These are phyloP conservation scores for Poeciliopsis infans DNA, from an alignment of 2,797 vertebrate species.

Conservation along the genomic window DNA sequence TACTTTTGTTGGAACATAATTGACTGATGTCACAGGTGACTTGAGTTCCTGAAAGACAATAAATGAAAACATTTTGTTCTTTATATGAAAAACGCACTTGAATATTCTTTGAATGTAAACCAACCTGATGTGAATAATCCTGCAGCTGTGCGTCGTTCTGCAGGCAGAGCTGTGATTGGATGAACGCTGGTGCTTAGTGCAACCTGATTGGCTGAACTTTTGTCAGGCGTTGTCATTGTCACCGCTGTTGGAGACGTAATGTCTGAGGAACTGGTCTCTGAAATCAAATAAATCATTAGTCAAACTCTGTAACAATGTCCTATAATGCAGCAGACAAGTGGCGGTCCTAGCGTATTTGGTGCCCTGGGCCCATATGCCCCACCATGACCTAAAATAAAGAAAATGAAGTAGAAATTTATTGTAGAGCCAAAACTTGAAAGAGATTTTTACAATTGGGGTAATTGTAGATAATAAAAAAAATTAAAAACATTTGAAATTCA, in stretches of 20 bases:
- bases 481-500: too few relatives aligned
- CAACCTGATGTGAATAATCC: not conserved
- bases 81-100: not conserved
- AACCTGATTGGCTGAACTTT: conserved; percentile 25
- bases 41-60: conserved; percentile 25
- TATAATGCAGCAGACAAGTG: too few relatives aligned
- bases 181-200: not conserved
- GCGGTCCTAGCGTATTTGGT: too few relatives aligned
- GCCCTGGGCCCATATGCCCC: too few relatives aligned
- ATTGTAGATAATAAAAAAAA: too few relatives aligned
- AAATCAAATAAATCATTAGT: not conserved
- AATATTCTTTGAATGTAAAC: conserved; percentile 5
- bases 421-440: too few relatives aligned
- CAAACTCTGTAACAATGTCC: not conserved
- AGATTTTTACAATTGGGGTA: too few relatives aligned
- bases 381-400: too few relatives aligned
- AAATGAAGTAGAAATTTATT: too few relatives aligned
- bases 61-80: not conserved
- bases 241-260: not conserved
- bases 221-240: too few relatives aligned
- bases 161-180: not conserved
- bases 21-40: conserved; percentile 59
- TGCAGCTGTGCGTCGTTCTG: conserved; percentile 8
- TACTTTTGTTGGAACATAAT: conserved; percentile 68
- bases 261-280: not conserved